phyloP scores from a whole-genome alignment of 1,140 invertebrate species.

The Elysia chlorotica region DNA sequence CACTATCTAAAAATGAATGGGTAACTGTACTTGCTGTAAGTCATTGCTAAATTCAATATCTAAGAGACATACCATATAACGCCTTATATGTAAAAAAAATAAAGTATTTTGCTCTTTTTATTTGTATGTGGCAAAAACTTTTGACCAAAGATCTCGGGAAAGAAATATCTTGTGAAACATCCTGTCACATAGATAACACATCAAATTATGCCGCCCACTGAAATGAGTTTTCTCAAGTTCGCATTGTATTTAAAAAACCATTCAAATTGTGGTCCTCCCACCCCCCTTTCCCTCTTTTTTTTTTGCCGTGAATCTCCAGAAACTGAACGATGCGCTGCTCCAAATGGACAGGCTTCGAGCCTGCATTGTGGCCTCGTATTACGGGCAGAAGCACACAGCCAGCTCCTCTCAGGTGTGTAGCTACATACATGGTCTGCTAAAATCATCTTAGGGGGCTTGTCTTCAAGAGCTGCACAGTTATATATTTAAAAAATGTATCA shows the following conservation, averaged over 20 bases:
- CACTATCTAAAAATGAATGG: too few relatives aligned
- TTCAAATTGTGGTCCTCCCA: background rate
- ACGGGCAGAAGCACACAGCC: slow-evolving; percentile 16
- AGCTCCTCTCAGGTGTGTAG: slow-evolving; percentile 31
- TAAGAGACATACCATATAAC: too few relatives aligned
- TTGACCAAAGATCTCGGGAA: too few relatives aligned
- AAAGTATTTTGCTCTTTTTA: too few relatives aligned
- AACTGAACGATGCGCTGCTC: slow-evolving; percentile 68
- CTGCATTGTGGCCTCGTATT: slow-evolving; percentile 60
- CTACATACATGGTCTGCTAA: background rate
- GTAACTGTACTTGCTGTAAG: too few relatives aligned
- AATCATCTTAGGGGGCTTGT: background rate
- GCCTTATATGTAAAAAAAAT: too few relatives aligned
- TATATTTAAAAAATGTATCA: background rate
- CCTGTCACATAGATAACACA: too few relatives aligned
- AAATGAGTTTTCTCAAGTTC: background rate
- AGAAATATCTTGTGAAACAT: too few relatives aligned
- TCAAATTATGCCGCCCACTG: background rate
- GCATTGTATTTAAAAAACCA: background rate
- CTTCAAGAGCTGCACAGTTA: background rate
- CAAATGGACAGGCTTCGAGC: slow-evolving; percentile 72
- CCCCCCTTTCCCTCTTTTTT: background rate
- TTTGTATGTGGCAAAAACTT: too few relatives aligned
- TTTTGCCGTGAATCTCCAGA: slow-evolving; percentile 32
- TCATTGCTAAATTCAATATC: too few relatives aligned